Conservation (phyloP, 2,797 vertebrate genomes). For the Psittacula derbiana region DNA sequence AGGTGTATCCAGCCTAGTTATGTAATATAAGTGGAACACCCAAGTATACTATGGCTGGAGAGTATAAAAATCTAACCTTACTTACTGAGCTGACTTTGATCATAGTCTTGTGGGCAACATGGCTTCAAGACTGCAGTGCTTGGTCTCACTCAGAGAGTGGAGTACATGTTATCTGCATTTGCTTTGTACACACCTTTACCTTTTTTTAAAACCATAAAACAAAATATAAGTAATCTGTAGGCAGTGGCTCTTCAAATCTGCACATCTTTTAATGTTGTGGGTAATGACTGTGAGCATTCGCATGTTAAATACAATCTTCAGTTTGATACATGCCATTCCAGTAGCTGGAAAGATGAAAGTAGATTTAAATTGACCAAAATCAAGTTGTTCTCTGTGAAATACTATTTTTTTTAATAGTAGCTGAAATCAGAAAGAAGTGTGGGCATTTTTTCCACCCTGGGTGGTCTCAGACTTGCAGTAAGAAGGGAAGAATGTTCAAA, state of each 20-base stretch:
- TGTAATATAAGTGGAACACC: neutral
- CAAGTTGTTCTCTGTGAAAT: neutral
- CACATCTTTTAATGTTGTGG: neutral
- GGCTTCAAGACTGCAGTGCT: neutral
- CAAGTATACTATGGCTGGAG: neutral
- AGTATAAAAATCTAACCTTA: neutral
- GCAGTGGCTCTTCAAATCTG: neutral
- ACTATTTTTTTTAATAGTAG: neutral
- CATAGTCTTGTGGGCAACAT: no score
- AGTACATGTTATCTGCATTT: neutral
- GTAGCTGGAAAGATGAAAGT: neutral
- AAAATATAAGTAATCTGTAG: neutral
- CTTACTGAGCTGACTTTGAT: neutral
- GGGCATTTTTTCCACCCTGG: accelerated
- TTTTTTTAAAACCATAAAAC: neutral
- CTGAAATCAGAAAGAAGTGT: neutral
- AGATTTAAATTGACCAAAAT: neutral
- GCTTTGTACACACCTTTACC: neutral
- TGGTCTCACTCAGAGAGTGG: neutral
- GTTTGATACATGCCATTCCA: neutral
- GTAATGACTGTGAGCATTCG: neutral
- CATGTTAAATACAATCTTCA: neutral
- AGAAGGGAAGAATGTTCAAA: neutral
- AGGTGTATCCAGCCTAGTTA: neutral
- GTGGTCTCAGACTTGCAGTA: neutral